phyloP scores from a whole-genome alignment of 2,888 invertebrate genomes.

The Calameuta pallipes region DNA sequence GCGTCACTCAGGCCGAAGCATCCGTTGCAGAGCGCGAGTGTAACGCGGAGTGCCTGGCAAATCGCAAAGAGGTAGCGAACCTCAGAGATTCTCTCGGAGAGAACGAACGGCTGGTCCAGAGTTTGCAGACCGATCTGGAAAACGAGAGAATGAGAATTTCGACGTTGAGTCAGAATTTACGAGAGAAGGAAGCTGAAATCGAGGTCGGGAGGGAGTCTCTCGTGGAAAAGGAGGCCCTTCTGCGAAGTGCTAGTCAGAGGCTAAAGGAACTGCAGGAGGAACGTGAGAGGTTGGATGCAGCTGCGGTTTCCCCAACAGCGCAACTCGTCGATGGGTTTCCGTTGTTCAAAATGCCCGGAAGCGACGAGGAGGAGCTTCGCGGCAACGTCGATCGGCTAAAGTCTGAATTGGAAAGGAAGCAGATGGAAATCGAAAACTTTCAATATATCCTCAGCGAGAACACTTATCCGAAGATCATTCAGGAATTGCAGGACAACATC shows the following conservation, averaged over 20 bases:
- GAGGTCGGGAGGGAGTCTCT: conserved; percentile 48
- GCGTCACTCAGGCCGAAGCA: neutral
- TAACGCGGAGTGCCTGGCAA: conserved; percentile 57
- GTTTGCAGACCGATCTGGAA: conserved; percentile 30
- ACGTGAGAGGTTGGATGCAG: conserved; percentile 30
- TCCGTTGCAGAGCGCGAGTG: conserved; percentile 32
- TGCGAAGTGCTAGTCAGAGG: neutral
- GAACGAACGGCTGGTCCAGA: neutral
- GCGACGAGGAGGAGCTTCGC: conserved; percentile 30
- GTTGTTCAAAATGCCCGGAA: conserved; percentile 37
- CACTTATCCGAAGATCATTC: conserved; percentile 54
- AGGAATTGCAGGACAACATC: conserved; percentile 62
- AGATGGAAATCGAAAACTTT: conserved; percentile 78
- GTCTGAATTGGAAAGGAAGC: conserved; percentile 71
- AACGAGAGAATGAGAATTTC: conserved; percentile 41
- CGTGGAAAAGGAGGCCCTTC: neutral
- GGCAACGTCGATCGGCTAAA: conserved; percentile 37
- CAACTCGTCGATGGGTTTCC: conserved; percentile 39
- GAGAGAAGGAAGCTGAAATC: conserved; percentile 51
- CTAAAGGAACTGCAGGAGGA: conserved; percentile 32
- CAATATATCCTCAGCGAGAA: conserved; percentile 73
- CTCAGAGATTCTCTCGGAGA: conserved; percentile 50
- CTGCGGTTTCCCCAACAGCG: neutral
- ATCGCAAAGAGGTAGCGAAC: conserved; percentile 62
- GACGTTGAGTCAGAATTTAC: conserved; percentile 49